phyloP scores from a whole-genome alignment of 1,140 invertebrate species.

The Potamilus streckersoni region DNA sequence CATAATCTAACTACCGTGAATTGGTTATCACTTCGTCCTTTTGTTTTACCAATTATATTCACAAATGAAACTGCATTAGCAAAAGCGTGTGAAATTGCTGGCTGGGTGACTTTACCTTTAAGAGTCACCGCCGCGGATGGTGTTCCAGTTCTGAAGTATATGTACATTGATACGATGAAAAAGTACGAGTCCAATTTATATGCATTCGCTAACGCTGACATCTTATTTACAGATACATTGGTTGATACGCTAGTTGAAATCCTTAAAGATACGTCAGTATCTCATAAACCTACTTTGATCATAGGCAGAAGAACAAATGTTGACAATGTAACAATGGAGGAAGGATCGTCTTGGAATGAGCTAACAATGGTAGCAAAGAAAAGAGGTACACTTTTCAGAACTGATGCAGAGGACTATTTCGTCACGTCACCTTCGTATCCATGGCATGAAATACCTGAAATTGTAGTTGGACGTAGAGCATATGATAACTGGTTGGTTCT shows the following conservation, averaged over 20 bases:
- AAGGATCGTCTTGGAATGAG: constrained; percentile 29
- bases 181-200: constrained; percentile 37
- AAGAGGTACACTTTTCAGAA: constrained; percentile 36
- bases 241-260: constrained; percentile 26
- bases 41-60: constrained; percentile 37
- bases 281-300: constrained; percentile 23
- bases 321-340: constrained; percentile 31
- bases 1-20: constrained; percentile 40
- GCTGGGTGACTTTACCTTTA: constrained; percentile 31
- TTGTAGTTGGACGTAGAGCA: constrained; percentile 46
- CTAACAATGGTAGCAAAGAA: constrained; percentile 24
- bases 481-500: constrained; percentile 54
- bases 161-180: constrained; percentile 38
- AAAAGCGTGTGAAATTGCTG: constrained; percentile 12
- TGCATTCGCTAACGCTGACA: constrained; percentile 43
- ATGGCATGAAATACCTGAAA: constrained; percentile 45
- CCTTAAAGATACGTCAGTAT: too few relatives aligned
- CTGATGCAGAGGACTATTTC: constrained; percentile 50
- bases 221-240: constrained; percentile 38
- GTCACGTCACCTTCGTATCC: constrained; percentile 40
- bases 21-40: constrained; percentile 38
- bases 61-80: constrained; percentile 27
- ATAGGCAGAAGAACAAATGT: constrained; percentile 41
- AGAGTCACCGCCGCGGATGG: constrained; percentile 25
- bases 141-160: constrained; percentile 42